Evolutionary conservation across 2,888 invertebrate genomes (phyloP), one percentile per base, ranked within the genome.

Genomic region (Trichopria drosophilae): DNA sequence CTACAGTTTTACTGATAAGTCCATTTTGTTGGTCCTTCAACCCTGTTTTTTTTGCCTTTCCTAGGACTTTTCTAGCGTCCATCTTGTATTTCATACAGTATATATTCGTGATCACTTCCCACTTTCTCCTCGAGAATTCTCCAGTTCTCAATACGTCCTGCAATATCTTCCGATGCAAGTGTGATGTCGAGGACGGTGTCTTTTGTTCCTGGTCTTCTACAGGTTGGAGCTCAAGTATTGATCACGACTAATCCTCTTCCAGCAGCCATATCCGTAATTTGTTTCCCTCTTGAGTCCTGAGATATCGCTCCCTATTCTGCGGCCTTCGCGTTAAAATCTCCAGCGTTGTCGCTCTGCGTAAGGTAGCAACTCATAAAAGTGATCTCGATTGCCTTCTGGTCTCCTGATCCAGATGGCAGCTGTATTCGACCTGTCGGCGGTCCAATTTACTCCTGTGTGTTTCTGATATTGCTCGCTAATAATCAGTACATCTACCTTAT

Each of bases 301-400:
- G 9, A 6, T 15, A 53, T 51, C 53, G 61, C 59, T n/a, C 61
- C 60, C 62, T 62, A 65, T 43, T 60, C 52, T 39, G 50, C 15
- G 9, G 52, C 54, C 20, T 39, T 24, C 10, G 53, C 53, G 35
- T 57, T 57, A 34, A 54, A 44, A 3, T 28, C 28, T 5, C 15
- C 12, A 4, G 29, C 18, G 10, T n/a, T 28, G 9, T 40, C 18
- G 6, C 29, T 40, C 1, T 16, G 26, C 2, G 28, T 40, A 4
- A 40, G n/a, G 12, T 28, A 40, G 6, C 28, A 28, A 18, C 40
- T 40, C 1, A 26, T 18, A 10, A 13, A 16, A 1, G 16, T 26
- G 5, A 7, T 16, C 12, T 13, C 28, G 16, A 18, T 40, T 3
- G 4, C 5, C 16, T 16, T 10, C 3, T 13, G 36, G 36, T n/a